Base-by-base conservation (phyloP, 2,797 vertebrate genomes). In the Acipenser transmontanus region DNA sequence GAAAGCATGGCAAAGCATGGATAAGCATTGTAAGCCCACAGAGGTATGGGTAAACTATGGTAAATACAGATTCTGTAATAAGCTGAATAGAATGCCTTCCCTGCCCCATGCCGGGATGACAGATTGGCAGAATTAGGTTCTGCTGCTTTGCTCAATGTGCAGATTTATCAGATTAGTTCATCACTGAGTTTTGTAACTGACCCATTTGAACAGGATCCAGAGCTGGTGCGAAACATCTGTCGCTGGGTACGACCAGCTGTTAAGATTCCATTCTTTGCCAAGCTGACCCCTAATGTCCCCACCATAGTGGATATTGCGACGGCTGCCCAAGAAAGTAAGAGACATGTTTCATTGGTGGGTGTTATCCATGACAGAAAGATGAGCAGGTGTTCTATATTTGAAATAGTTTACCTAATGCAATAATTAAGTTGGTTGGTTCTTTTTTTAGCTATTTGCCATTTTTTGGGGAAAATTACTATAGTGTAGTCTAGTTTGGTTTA, bases 221-320 rank as follows among this genome's bases (percentile, higher is more conserved):
- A 95, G 77, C 82, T 99, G 84, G 95, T 98, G 69, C 87, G 91
- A 70, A 98, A 98, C 92, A 99, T 98, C 88, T 98, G 96, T 74
- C 92, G 91, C 68, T 98, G 96, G 95, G 92, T 99, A 70, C 91
- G 94, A 68, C 92, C 91, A 80, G 91, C 96, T 82, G 80, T 90
- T 82, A 85, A 59, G 75, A 83, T 98, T 78, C 94, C 95, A 0
- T 98, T 98, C 85, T 98, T 97, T 83, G 96, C 96, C 89, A 99
- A 98, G 76, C 83, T 98, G 87, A 97, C 95, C 79, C 94, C 96
- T 71, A 92, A 92, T 81, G 91, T 94, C 86, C 91, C 94, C 67
- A 87, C 94, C 78, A 89, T 97, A 66, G 91, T 93, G 69, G 93
- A 90, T 83, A 97, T 96, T n/a, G 94, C 94, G 62, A 83, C 73